Base-by-base conservation (phyloP, 2,888 invertebrate genomes). In the Philopedon plagiatum region DNA sequence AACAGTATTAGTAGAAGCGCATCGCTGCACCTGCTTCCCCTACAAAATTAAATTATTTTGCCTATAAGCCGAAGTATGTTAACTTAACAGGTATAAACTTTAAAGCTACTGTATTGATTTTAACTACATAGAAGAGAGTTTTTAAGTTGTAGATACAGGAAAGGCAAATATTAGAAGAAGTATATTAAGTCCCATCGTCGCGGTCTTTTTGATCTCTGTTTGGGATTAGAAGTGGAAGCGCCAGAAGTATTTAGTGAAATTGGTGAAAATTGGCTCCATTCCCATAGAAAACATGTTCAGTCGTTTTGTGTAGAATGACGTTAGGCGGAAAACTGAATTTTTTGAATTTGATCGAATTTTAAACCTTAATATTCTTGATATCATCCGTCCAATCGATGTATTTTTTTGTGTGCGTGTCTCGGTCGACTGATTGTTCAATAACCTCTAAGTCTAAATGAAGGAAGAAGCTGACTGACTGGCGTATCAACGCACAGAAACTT, bases 171-270 rank as follows among this genome's bases (percentile, higher is more conserved):
- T 49, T 26, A n/a, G 18, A n/a, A 49, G 1, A 4, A n/a, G n/a
- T n/a, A 9, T 15, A 18, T 41, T 26, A n/a, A 1, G n/a, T n/a
- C n/a, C n/a, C n/a, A n/a, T n/a, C n/a, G n/a, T n/a, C n/a, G 23
- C 49, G 49, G 49, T 26, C n/a, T 26, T n/a, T 49, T 49, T 49
- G 49, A 49, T 26, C n/a, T 26, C 26, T 23, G 7, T n/a, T 49
- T 26, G 19, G 13, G 13, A 19, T 21, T 21, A 18, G 44, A n/a
- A n/a, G 37, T 37, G n/a, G 39, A 39, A 13, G 44, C 21, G 44
- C 44, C 44, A 13, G 19, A 44, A 19, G 44, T 21, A 44, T 5
- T 44, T 9, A 9, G 21, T 19, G 9, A 11, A 21, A 21, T 9
- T 9, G 9, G 34, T 34, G 34, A 34, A 34, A 34, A 11, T 34